These are phyloP conservation scores for Dichetophora obliterata DNA, from an alignment of 2,888 invertebrate genomes.

Conservation along the genomic window DNA sequence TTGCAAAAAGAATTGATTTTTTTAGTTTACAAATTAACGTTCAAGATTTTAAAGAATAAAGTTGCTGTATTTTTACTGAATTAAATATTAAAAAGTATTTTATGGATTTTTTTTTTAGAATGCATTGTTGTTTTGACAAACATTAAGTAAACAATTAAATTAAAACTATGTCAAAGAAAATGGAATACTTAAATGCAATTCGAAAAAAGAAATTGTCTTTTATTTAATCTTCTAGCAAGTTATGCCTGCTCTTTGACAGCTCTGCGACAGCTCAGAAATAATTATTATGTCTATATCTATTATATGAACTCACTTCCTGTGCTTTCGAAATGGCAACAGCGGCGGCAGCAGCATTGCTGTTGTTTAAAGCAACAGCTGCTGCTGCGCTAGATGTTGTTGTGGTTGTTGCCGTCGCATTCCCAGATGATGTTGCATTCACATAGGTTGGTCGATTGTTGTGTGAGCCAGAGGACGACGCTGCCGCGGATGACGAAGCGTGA, in stretches of 20 bases:
- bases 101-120: neutral
- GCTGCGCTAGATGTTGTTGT: constrained; percentile 51
- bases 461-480: constrained; percentile 53
- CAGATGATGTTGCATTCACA: constrained; percentile 37
- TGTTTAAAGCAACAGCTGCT: constrained; percentile 44
- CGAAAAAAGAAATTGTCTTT: constrained; percentile 25
- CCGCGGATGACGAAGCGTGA: constrained; percentile 32
- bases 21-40: constrained; percentile 29
- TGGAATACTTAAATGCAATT: constrained; percentile 60
- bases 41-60: constrained; percentile 14
- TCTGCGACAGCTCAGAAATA: constrained; percentile 59
- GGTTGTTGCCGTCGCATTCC: constrained; percentile 42
- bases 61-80: constrained; percentile 6
- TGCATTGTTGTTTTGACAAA: neutral
- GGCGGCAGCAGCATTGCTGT: constrained; percentile 70
- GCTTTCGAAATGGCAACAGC: constrained; percentile 68
- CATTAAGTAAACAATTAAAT: constrained; percentile 15
- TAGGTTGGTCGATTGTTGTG: constrained; percentile 27
- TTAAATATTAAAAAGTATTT: constrained; percentile 9
- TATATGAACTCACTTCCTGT: constrained; percentile 70
- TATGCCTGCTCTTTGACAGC: constrained; percentile 32
- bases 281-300: constrained; percentile 69
- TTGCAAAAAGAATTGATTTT: constrained; percentile 53
- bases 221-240: constrained; percentile 18
- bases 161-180: constrained; percentile 25